These are phyloP conservation scores for Cyrtorhinus lividipennis DNA, from an alignment of 1,140 invertebrate genomes.

Conservation along the genomic window DNA sequence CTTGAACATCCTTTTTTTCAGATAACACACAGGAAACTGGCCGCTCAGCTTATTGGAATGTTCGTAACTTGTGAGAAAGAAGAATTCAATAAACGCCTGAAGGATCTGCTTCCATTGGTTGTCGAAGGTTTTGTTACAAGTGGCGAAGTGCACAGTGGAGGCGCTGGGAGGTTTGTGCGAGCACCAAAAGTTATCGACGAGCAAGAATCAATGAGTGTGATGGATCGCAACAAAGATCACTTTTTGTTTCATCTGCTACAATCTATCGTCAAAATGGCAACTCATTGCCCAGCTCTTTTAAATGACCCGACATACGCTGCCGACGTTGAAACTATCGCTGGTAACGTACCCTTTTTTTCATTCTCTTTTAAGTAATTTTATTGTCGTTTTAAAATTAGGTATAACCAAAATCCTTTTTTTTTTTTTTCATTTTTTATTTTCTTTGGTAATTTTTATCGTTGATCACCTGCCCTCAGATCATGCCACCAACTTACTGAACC, in stretches of 20 bases:
- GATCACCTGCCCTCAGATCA: conserved; percentile 33
- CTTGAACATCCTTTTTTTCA: too few species aligned
- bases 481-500: conserved; percentile 36
- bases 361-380: too few species aligned
- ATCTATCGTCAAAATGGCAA: conserved; percentile 44
- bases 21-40: conserved; percentile 41
- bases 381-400: background rate
- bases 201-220: background rate
- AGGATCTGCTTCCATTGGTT: conserved; percentile 39
- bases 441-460: too few species aligned
- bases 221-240: conserved; percentile 39
- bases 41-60: conserved; percentile 44
- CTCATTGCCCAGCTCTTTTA: conserved; percentile 37
- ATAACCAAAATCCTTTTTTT: background rate
- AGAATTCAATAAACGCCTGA: conserved; percentile 46
- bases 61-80: conserved; percentile 56
- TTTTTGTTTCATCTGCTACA: conserved; percentile 54
- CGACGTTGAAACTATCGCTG: conserved; percentile 34
- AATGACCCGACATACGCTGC: conserved; percentile 33
- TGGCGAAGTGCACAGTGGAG: conserved; percentile 16
- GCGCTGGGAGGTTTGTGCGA: conserved; percentile 31
- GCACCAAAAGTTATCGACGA: conserved; percentile 25
- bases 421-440: conserved; percentile 19
- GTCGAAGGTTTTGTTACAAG: conserved; percentile 32
- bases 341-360: conserved; percentile 29